phyloP scores from a whole-genome alignment of 2,797 vertebrate species.

The Etheostoma nigrum region DNA sequence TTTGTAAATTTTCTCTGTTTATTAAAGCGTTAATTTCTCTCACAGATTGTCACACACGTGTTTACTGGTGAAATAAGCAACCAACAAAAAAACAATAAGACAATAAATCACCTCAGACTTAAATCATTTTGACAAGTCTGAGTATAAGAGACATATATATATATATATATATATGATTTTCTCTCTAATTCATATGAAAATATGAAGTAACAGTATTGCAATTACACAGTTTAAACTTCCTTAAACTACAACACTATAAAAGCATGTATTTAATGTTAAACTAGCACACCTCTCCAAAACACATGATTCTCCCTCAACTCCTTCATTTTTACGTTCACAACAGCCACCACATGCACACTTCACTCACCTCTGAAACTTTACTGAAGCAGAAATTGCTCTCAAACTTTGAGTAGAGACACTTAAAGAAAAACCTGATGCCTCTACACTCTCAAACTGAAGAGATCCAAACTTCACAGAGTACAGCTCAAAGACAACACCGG shows the following conservation, averaged over 20 bases:
- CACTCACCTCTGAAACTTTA: slow-evolving; percentile 60
- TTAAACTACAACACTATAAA: background rate
- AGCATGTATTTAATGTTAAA: background rate
- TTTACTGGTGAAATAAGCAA: slow-evolving; percentile 10
- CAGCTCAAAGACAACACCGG: slow-evolving; percentile 52
- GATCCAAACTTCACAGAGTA: slow-evolving; percentile 63
- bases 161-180: background rate
- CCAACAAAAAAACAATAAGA: background rate
- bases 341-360: slow-evolving; percentile 42
- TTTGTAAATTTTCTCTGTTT: background rate
- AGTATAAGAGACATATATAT: background rate
- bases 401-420: slow-evolving; percentile 47
- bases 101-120: background rate
- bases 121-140: background rate
- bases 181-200: background rate
- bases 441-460: slow-evolving; percentile 29
- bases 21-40: background rate
- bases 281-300: background rate
- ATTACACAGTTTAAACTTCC: background rate
- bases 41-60: background rate
- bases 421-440: slow-evolving; percentile 17
- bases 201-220: background rate
- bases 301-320: background rate
- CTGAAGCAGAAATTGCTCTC: slow-evolving; percentile 46
- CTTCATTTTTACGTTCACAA: slow-evolving; percentile 42